Evolutionary conservation across 2,888 invertebrate species (phyloP).

Genomic region (Sminthurinus aureus): DNA sequence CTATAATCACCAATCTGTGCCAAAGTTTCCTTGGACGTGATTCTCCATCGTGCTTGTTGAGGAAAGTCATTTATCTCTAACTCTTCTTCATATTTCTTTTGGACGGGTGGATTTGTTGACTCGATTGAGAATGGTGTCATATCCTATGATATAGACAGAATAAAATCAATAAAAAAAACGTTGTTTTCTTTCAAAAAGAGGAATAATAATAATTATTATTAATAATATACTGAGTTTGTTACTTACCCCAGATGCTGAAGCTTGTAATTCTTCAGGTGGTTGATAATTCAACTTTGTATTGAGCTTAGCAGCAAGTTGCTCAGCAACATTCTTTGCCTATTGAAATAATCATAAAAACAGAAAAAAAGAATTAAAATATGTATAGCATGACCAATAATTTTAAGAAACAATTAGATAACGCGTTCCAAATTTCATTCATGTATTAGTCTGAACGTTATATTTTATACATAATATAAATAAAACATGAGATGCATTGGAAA

Average conservation of each 20-base stretch:
- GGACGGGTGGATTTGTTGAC: conserved; percentile 57
- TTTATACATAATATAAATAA: too few species aligned
- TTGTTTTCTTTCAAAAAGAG: neutral
- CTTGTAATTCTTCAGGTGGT: conserved; percentile 83
- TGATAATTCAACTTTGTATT: conserved; percentile 98
- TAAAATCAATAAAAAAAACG: neutral
- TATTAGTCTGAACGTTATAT: too few species aligned
- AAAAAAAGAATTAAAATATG: too few species aligned
- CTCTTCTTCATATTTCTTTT: conserved; percentile 92
- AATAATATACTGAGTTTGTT: too few species aligned
- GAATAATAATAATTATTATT: neutral
- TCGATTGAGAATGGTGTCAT: conserved; percentile 52
- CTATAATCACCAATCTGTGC: conserved; percentile 99
- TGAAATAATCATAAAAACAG: too few species aligned
- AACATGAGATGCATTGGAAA: too few species aligned
- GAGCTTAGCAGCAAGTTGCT: conserved; percentile 80
- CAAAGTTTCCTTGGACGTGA: conserved; percentile 91
- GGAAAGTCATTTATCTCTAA: conserved; percentile 99
- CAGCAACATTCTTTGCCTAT: too few species aligned
- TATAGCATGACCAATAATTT: too few species aligned
- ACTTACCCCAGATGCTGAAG: conserved; percentile 51
- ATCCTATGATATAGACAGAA: conserved; percentile 40
- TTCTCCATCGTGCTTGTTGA: conserved; percentile 97
- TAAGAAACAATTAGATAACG: too few species aligned
- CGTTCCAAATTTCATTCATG: too few species aligned